Evolutionary conservation across 2,113 vertebrate genomes (phyloP).

Genomic region (Pogona vitticeps): DNA sequence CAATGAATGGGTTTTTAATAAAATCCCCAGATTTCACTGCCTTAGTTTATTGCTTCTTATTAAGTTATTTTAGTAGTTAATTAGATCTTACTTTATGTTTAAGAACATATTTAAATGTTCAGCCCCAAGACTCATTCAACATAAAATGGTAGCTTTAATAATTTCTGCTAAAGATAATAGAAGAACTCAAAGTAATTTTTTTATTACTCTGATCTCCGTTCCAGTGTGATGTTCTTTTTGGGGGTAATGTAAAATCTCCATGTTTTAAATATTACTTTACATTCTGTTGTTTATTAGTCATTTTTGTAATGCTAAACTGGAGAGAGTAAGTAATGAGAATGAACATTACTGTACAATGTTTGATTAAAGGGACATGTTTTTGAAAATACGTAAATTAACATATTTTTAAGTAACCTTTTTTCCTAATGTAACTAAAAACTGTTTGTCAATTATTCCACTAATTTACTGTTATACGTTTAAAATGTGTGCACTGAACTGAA

Average conservation of each 20-base stretch:
- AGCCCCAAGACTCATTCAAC: neutral
- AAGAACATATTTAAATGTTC: neutral
- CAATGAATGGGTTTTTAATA: slow-evolving; percentile 54
- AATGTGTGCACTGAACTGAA: too few relatives aligned
- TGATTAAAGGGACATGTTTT: neutral
- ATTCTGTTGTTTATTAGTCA: neutral
- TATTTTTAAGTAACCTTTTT: neutral
- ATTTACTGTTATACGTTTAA: too few relatives aligned
- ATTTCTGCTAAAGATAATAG: neutral
- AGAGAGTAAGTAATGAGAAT: neutral
- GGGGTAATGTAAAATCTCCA: neutral
- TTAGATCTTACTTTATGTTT: slow-evolving; percentile 15
- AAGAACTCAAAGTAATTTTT: neutral
- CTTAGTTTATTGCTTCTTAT: slow-evolving; percentile 19
- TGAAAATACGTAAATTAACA: neutral
- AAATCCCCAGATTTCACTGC: slow-evolving; percentile 48
- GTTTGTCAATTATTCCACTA: too few relatives aligned
- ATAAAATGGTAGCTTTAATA: neutral
- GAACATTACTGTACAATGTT: neutral
- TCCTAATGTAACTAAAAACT: neutral
- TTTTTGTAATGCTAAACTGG: neutral
- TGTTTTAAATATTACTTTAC: neutral
- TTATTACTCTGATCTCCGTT: neutral
- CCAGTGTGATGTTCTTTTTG: neutral
- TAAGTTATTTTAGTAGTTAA: slow-evolving; percentile 53